Conservation (phyloP, 2,888 invertebrate genomes). For the Notocelia uddmanniana region DNA sequence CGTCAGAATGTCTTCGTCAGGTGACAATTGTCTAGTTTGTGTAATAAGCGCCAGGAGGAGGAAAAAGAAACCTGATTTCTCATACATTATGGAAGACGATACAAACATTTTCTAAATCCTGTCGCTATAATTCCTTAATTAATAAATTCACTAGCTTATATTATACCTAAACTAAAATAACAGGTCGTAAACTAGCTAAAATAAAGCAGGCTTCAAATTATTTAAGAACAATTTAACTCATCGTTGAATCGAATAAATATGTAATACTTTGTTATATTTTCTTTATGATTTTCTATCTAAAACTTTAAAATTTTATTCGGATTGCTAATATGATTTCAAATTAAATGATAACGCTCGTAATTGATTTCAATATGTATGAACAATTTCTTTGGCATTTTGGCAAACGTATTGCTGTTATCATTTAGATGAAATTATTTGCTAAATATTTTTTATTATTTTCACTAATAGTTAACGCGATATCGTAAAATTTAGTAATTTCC, state of each 20-base stretch:
- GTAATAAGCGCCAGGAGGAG: slow-evolving; percentile 49
- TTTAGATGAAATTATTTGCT: slow-evolving; percentile 64
- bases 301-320: slow-evolving; percentile 52
- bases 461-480: slow-evolving; percentile 79
- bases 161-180: slow-evolving; percentile 38
- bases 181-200: slow-evolving; percentile 37
- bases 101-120: slow-evolving; percentile 68
- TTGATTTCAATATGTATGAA: slow-evolving; percentile 26
- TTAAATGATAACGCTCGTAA: slow-evolving; percentile 50
- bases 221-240: slow-evolving; percentile 43
- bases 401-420: slow-evolving; percentile 55
- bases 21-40: background rate
- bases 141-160: slow-evolving; percentile 45
- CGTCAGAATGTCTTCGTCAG: background rate
- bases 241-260: slow-evolving; percentile 41
- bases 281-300: slow-evolving; percentile 57
- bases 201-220: slow-evolving; percentile 46
- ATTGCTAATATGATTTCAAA: slow-evolving; percentile 53
- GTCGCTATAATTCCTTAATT: slow-evolving; percentile 52
- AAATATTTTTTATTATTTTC: slow-evolving; percentile 54
- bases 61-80: slow-evolving; percentile 68
- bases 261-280: slow-evolving; percentile 50
- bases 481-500: slow-evolving; percentile 82
- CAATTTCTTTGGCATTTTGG: slow-evolving; percentile 46
- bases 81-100: slow-evolving; percentile 83